Evolutionary conservation across 2,888 invertebrate genomes (phyloP).

Genomic region (Meliscaeva auricollis): DNA sequence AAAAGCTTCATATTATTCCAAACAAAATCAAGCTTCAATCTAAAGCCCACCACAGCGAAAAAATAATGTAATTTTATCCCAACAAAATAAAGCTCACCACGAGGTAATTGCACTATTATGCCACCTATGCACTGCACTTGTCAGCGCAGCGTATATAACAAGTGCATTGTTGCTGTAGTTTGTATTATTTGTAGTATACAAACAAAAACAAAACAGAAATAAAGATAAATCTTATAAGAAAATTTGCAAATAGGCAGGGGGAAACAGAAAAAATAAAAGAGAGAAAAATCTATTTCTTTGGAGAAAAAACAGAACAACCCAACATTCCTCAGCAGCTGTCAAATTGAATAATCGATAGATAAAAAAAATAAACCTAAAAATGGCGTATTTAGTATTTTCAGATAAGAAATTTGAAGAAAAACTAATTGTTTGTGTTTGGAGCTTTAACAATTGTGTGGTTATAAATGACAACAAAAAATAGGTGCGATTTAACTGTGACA

Average conservation of each 20-base stretch:
- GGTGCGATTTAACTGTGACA: background rate
- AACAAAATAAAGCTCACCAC: constrained; percentile 20
- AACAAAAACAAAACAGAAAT: constrained; percentile 19
- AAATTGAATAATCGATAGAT: constrained; percentile 16
- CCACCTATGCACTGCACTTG: constrained; percentile 14
- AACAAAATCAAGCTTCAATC: background rate
- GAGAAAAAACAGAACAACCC: background rate
- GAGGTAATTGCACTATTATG: constrained; percentile 27
- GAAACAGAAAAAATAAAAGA: background rate
- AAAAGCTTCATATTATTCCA: background rate
- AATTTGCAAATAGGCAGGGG: background rate
- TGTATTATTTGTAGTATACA: background rate
- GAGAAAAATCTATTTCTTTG: background rate
- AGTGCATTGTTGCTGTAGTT: background rate
- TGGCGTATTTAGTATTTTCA: constrained; percentile 3
- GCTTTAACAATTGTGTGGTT: background rate
- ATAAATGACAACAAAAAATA: background rate
- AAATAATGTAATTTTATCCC: no score
- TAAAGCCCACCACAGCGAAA: background rate
- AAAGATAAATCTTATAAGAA: constrained; percentile 24
- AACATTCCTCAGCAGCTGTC: constrained; percentile 20
- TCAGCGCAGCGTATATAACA: constrained; percentile 1
- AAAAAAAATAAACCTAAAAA: background rate
- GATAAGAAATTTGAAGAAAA: constrained; percentile 11
- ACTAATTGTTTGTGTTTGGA: background rate